These are phyloP conservation scores for Hermodice carunculata DNA, from an alignment of 2,888 invertebrate genomes.

Conservation along the genomic window DNA sequence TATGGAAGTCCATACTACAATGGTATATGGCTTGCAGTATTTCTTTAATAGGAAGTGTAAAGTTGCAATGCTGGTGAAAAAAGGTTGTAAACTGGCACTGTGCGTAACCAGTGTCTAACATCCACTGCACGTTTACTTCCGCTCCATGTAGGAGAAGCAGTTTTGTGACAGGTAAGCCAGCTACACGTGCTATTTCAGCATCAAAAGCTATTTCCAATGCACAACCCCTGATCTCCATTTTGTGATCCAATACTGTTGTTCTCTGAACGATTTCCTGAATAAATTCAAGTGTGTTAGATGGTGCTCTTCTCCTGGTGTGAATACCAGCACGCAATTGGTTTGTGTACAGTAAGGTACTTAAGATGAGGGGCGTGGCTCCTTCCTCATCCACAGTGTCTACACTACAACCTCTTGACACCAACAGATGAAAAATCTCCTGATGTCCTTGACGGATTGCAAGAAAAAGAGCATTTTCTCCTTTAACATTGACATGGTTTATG, in stretches of 20 bases:
- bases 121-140: no score
- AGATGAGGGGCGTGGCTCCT: constrained; percentile 21
- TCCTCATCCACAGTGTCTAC: constrained; percentile 16
- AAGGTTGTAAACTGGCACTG: no score
- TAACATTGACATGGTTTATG: constrained; percentile 22
- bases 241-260: constrained; percentile 9
- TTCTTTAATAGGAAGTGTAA: no score
- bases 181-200: constrained; percentile 19
- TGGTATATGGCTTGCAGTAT: no score
- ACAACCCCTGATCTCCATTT: constrained; percentile 23
- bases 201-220: constrained; percentile 18
- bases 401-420: constrained; percentile 6
- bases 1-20: no score
- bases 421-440: constrained; percentile 24
- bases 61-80: no score
- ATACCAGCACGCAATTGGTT: not conserved
- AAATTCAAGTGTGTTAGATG: constrained; percentile 29
- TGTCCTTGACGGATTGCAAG: constrained; percentile 22
- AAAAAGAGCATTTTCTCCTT: constrained; percentile 28
- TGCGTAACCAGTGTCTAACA: no score
- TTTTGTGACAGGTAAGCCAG: constrained; percentile 11
- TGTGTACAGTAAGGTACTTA: constrained; percentile 20
- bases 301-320: constrained; percentile 23
- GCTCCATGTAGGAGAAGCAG: constrained; percentile 30
- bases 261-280: constrained; percentile 17